Conservation (phyloP, 1,140 invertebrate species). For the Scaptodrosophila lebanonensis region DNA sequence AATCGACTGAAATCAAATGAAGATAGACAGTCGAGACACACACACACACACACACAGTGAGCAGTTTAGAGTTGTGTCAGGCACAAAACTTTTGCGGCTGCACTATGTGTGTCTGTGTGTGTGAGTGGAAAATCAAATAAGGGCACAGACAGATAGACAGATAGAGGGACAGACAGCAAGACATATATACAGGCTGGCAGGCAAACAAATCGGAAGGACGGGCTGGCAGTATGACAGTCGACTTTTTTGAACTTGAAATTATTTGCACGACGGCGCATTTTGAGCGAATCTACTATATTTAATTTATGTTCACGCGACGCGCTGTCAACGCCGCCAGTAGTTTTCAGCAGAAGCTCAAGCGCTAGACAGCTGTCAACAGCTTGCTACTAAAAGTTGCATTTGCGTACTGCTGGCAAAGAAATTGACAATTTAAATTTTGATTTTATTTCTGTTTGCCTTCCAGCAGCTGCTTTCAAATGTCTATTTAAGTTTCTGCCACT, state of each 20-base stretch:
- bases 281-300: constrained; percentile 4
- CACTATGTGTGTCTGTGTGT: too few species aligned
- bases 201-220: too few species aligned
- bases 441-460: constrained; percentile 24
- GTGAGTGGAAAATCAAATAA: constrained; percentile 65
- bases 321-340: constrained; percentile 48
- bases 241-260: constrained; percentile 51
- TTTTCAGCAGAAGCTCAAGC: constrained; percentile 56
- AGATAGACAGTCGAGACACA: constrained; percentile 62
- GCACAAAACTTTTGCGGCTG: background rate
- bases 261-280: constrained; percentile 42
- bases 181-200: background rate
- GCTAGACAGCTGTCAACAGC: constrained; percentile 61
- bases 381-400: constrained; percentile 52
- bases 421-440: constrained; percentile 10
- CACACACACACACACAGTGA: background rate
- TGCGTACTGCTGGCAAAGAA: constrained; percentile 40
- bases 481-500: too few species aligned
- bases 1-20: constrained; percentile 69
- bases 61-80: background rate
- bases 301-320: constrained; percentile 55
- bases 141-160: constrained; percentile 36
- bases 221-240: too few species aligned
- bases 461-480: constrained; percentile 17
- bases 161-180: constrained; percentile 37